Base-by-base conservation (phyloP, 2,888 invertebrate species). In the Hemaris fuciformis region DNA sequence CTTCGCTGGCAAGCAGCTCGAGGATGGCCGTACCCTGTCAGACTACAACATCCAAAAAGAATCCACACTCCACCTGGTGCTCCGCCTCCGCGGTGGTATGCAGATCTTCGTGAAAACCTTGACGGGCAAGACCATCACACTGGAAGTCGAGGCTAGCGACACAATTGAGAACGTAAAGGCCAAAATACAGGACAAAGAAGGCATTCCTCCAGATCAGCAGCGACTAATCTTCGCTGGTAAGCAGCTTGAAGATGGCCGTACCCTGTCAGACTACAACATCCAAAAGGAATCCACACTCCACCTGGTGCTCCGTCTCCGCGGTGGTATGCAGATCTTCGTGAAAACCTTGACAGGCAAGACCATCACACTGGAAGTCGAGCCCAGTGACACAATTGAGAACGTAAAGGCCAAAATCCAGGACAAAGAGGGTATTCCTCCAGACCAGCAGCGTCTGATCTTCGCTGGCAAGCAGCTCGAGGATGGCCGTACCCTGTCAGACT, bases 401-500 rank as follows among this genome's bases (percentile, higher is more conserved):
- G 62, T 62, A 0, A 62, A 62, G n/a, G 62, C 62, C 3, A 62
- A 62, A 58, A 62, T 62, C 13, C 62, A 62, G 46, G 62, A 62
- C n/a, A 62, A 62, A 41, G 62, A 62, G 27, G 62, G 62, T 3
- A 62, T 62, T 48, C 62, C 61, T 3, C 61, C 61, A 27, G 60
- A 60, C 25, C 60, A 60, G 41, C 60, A 60, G 25, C 41, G 60
- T 34, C 43, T 61, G 6, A 61, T 61, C 20, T 61, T 61, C 3
- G 61, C 61, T 13, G 61, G 61, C 1, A 61, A 61, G n/a, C 61
- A 61, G 53, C 15, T 62, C 0, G 62, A 62, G 53, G 62, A 62
- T 20, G 62, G 62, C 8, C 61, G 61, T 13, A 61, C 61, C 93
- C 78, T 84, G 93, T 93, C 5, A 80, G 93, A 10, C 93, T 93